These are phyloP conservation scores for Rhinoderma darwinii DNA, from an alignment of 2,113 vertebrate species.

Conservation along the genomic window DNA sequence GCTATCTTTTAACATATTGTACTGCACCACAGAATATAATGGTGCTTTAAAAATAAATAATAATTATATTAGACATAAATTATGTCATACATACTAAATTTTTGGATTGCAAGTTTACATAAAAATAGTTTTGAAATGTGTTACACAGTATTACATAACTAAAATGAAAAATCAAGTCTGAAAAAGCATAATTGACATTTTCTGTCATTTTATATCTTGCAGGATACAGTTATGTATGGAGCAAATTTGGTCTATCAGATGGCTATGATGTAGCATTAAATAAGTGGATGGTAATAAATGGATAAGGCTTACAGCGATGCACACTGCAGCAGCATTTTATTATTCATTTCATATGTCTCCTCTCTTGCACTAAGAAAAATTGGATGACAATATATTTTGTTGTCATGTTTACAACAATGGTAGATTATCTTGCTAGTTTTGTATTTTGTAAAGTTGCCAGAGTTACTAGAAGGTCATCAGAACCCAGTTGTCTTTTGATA, in stretches of 20 bases:
- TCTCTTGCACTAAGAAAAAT: slow-evolving; percentile 7
- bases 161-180: not conserved
- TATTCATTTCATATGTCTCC: slow-evolving; percentile 40
- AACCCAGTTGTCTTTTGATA: slow-evolving; percentile 5
- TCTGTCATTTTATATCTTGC: not conserved
- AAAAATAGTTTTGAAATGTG: not conserved
- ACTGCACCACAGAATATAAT: too few species aligned
- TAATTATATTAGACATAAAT: not conserved
- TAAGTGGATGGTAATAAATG: slow-evolving; percentile 12
- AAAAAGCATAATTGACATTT: slow-evolving; percentile 1
- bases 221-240: slow-evolving; percentile 9
- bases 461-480: slow-evolving; percentile 8
- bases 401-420: slow-evolving; percentile 35
- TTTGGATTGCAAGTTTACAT: not conserved
- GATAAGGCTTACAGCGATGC: slow-evolving; percentile 5
- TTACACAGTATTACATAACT: not conserved
- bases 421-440: not conserved
- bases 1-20: too few species aligned
- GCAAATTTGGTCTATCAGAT: not conserved
- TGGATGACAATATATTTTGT: slow-evolving; percentile 20
- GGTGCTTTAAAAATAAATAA: too few species aligned
- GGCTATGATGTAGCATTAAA: slow-evolving; percentile 25
- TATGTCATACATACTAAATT: not conserved
- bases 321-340: slow-evolving; percentile 10
- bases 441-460: slow-evolving; percentile 1